Conservation (phyloP, 2,113 vertebrate genomes). For the Tretioscincus oriximinensis region DNA sequence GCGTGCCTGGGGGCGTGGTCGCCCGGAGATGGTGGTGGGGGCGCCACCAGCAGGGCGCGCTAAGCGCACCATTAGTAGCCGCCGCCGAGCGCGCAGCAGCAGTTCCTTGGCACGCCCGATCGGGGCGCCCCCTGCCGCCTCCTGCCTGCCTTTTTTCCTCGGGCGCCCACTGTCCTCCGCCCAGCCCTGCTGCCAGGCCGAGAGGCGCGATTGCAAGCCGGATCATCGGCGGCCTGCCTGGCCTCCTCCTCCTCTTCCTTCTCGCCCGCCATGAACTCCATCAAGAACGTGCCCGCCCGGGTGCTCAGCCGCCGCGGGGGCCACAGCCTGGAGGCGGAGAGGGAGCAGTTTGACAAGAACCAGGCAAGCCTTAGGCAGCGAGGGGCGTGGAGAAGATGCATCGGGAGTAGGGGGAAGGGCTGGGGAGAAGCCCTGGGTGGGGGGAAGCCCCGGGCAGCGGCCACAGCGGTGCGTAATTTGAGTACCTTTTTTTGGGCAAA, state of each 20-base stretch:
- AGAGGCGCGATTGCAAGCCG: too few species aligned
- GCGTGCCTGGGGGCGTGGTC: neutral
- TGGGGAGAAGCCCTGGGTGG: too few species aligned
- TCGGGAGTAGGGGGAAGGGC: too few species aligned
- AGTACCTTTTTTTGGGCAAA: too few species aligned
- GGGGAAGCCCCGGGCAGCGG: too few species aligned
- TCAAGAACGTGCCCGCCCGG: slow-evolving; percentile 85
- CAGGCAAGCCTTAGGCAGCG: slow-evolving; percentile 75
- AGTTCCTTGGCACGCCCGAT: neutral
- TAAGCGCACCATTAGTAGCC: too few species aligned
- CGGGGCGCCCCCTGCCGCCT: neutral
- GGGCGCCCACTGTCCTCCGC: neutral
- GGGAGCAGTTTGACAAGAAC: slow-evolving; percentile 91
- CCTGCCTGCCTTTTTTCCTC: neutral
- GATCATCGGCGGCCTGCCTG: too few species aligned
- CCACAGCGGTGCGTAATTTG: too few species aligned
- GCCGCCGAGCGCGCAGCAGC: neutral
- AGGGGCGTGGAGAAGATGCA: too few species aligned
- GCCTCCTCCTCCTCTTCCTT: neutral
- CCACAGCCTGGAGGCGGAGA: slow-evolving; percentile 85
- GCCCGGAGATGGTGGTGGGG: neutral
- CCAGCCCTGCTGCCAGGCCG: neutral
- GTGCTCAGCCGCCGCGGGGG: slow-evolving; percentile 83
- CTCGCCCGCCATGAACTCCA: slow-evolving; percentile 79
- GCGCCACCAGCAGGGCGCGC: rapidly evolving